Percentiles rank a stretch among this genome's conserved stretches.
These are phyloP conservation scores for Drosophila lutescens DNA, from an alignment of 2,888 invertebrate species.

Conservation along the genomic window DNA sequence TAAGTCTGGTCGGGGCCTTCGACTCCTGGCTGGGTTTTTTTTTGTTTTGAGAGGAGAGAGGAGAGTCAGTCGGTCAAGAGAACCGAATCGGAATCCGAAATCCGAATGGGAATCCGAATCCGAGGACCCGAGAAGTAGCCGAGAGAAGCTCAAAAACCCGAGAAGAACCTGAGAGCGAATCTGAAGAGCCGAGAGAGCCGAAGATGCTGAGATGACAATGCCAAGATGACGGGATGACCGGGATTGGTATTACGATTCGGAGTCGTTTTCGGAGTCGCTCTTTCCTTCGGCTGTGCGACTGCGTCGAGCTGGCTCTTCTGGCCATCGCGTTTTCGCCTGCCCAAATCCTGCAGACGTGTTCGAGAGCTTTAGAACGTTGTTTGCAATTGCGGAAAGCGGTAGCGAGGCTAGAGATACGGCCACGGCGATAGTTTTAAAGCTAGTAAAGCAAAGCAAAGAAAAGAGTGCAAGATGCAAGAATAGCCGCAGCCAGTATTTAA, in stretches of 20 bases:
- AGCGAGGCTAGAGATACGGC: constrained; percentile 55
- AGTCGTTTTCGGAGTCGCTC: too few species aligned
- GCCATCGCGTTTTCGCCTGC: constrained; percentile 5
- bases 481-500: constrained; percentile 40
- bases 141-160: neutral
- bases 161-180: neutral
- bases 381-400: constrained; percentile 76
- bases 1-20: neutral
- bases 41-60: too few species aligned
- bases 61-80: neutral
- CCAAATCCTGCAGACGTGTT: constrained; percentile 63
- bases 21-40: neutral
- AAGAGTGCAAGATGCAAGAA: constrained; percentile 49
- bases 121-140: neutral
- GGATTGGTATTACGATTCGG: neutral
- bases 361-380: constrained; percentile 76
- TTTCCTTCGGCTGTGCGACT: constrained; percentile 1
- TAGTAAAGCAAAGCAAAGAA: neutral
- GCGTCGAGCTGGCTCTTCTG: neutral
- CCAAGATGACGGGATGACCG: constrained; percentile 2
- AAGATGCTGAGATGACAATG: constrained; percentile 6
- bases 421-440: constrained; percentile 28
- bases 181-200: neutral
- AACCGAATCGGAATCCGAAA: neutral
- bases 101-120: too few species aligned